Conservation (phyloP, 2,113 vertebrate species). For the Phyllostomus hastatus region DNA sequence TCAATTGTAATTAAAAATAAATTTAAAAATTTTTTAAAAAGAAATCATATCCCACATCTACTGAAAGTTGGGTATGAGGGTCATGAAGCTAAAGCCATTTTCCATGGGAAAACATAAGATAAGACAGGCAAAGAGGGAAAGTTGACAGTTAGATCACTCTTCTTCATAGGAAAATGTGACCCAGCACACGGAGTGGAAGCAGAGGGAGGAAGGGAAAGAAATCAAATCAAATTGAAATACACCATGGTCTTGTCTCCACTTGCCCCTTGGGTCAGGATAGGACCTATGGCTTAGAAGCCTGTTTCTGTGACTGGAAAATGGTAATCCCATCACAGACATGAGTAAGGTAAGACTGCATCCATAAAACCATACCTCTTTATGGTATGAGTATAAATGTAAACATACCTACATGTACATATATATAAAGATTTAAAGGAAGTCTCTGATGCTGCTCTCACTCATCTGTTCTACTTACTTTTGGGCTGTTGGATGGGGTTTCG, state of each 20-base stretch:
- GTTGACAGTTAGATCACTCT: neutral
- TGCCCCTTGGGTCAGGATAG: neutral
- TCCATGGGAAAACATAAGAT: neutral
- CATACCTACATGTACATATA: neutral
- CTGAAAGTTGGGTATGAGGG: neutral
- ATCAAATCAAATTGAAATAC: neutral
- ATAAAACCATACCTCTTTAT: neutral
- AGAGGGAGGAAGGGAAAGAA: neutral
- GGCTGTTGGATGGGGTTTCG: conserved; percentile 82
- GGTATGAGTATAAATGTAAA: neutral
- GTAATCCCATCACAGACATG: neutral
- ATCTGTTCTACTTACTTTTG: conserved; percentile 85
- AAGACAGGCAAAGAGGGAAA: neutral
- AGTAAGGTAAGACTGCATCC: neutral
- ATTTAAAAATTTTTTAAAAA: neutral
- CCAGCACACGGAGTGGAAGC: neutral
- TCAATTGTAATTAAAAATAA: neutral
- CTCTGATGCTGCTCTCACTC: neutral
- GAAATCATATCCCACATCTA: neutral
- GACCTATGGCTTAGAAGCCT: neutral
- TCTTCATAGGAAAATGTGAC: conserved; percentile 15
- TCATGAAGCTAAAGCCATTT: neutral
- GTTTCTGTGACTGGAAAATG: neutral
- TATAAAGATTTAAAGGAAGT: neutral
- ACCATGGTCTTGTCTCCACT: neutral